Percentiles rank a stretch among this genome's conserved stretches.
Conservation (phyloP, 2,113 vertebrate genomes). For the Eulacestoma nigropectus region DNA sequence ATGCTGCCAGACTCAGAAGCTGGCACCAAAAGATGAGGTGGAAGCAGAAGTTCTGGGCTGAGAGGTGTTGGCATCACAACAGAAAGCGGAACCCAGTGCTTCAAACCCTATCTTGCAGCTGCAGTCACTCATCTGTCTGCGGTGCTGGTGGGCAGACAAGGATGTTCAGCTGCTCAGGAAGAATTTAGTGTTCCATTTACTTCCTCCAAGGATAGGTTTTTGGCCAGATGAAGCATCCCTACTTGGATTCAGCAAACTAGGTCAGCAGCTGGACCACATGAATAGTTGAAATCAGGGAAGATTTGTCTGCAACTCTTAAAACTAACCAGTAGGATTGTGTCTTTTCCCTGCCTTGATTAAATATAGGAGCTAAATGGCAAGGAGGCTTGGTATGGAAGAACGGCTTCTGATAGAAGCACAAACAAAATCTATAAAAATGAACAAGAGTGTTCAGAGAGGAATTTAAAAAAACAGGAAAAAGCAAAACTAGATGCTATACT, state of each 20-base stretch:
- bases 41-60: neutral
- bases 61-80: neutral
- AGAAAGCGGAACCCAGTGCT: rapidly evolving
- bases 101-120: neutral
- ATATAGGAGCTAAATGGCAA: neutral
- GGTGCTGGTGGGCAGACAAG: neutral
- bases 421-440: neutral
- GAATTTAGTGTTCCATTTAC: neutral
- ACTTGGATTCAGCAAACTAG: neutral
- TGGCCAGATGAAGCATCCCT: neutral
- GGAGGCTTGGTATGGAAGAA: neutral
- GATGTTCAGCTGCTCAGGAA: neutral
- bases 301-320: neutral
- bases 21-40: neutral
- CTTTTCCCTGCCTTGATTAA: neutral
- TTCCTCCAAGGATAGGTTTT: neutral
- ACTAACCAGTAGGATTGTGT: neutral
- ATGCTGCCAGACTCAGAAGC: neutral
- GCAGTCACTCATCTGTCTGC: neutral
- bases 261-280: neutral
- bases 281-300: neutral
- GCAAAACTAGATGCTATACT: neutral
- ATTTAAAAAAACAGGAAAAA: neutral
- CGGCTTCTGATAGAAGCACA: neutral
- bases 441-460: neutral